phyloP scores from a whole-genome alignment of 2,113 vertebrate genomes.

The Indicator maculatus region DNA sequence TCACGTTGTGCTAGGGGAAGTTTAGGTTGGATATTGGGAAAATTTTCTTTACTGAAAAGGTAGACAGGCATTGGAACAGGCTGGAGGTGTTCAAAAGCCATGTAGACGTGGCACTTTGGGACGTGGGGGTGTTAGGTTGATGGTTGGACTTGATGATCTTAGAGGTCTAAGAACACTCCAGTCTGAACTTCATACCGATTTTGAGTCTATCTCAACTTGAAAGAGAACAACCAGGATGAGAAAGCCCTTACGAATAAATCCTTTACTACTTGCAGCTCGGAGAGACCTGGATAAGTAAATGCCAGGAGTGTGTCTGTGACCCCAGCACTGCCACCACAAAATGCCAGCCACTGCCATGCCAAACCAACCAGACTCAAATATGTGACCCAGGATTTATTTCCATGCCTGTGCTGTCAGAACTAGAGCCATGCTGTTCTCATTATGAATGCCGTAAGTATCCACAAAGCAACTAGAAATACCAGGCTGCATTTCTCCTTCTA shows the following conservation, averaged over 20 bases:
- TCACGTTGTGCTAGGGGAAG: no score
- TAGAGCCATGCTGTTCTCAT: conserved; percentile 77
- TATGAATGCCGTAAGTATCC: conserved; percentile 83
- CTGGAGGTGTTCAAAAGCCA: no score
- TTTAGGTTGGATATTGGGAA: no score
- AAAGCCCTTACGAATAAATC: neutral
- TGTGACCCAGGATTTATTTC: conserved; percentile 78
- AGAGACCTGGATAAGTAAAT: conserved; percentile 82
- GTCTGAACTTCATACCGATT: neutral
- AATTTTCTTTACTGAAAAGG: no score
- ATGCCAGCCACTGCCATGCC: conserved; percentile 75
- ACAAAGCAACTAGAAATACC: neutral
- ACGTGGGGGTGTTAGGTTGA: no score
- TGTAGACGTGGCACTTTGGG: no score
- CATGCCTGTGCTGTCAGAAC: conserved; percentile 4
- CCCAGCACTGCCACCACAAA: conserved; percentile 47
- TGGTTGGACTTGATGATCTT: no score
- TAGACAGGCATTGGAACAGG: no score
- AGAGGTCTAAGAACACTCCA: neutral
- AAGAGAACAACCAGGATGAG: neutral
- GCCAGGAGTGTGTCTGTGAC: conserved; percentile 84
- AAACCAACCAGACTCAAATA: rapidly evolving
- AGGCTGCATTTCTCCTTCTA: neutral
- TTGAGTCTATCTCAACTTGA: neutral
- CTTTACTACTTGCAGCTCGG: conserved; percentile 76